These are phyloP conservation scores for Nymphalis polychloros DNA, from an alignment of 2,888 invertebrate species.

Conservation along the genomic window DNA sequence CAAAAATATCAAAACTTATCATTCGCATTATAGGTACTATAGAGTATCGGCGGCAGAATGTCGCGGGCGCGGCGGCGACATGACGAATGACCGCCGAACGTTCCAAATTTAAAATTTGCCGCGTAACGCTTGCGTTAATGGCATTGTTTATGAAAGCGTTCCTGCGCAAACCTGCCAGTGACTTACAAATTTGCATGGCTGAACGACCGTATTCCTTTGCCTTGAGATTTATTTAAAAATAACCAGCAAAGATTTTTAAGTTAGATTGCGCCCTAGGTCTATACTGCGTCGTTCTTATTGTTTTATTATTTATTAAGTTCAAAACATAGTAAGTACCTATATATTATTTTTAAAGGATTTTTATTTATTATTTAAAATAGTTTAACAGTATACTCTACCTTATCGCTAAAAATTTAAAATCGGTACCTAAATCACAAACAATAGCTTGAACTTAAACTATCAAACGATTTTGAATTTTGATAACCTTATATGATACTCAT, in stretches of 20 bases:
- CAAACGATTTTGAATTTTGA: too few relatives aligned
- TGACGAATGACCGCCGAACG: constrained; percentile 76
- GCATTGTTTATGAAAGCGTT: constrained; percentile 78
- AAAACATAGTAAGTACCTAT: too few relatives aligned
- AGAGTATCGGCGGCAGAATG: constrained; percentile 59
- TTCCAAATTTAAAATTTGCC: constrained; percentile 81
- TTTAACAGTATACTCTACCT: too few relatives aligned
- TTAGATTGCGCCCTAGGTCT: too few relatives aligned
- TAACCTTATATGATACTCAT: too few relatives aligned
- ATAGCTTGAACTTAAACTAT: too few relatives aligned
- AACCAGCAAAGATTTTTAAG: constrained; percentile 1
- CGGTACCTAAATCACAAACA: too few relatives aligned
- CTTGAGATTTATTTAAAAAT: constrained; percentile 52
- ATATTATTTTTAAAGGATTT: too few relatives aligned
- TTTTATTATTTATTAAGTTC: too few relatives aligned
- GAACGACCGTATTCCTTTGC: constrained; percentile 56
- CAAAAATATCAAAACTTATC: constrained; percentile 55
- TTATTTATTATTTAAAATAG: too few relatives aligned
- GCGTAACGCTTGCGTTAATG: constrained; percentile 78
- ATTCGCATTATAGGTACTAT: constrained; percentile 40
- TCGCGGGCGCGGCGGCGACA: constrained; percentile 75
- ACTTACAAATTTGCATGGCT: constrained; percentile 67
- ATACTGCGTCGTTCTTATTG: too few relatives aligned
- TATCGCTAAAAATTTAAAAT: too few relatives aligned
- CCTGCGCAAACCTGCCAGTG: constrained; percentile 65